Conservation (phyloP, 2,113 vertebrate genomes). For the Eulemur macaco region DNA sequence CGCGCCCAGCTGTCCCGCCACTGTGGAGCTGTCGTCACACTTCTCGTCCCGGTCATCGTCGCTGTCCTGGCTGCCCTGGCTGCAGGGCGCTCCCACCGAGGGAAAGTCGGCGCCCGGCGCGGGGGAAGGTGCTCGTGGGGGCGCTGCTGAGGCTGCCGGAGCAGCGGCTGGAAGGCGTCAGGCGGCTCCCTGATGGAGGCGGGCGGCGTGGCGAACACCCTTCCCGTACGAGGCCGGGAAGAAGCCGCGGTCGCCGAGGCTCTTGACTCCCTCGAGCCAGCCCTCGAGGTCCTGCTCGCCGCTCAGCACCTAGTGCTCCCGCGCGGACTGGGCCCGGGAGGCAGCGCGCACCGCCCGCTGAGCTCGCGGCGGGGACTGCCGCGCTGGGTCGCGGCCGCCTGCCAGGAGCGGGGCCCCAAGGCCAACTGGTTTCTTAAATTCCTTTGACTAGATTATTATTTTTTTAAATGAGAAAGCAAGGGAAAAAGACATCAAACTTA, state of each 20-base stretch:
- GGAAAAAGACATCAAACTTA: too few species aligned
- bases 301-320: neutral
- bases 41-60: neutral
- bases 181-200: neutral
- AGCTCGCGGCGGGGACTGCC: too few species aligned
- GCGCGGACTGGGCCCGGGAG: too few species aligned
- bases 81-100: neutral
- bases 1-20: neutral
- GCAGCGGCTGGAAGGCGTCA: neutral
- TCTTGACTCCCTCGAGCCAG: neutral
- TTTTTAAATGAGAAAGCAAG: too few species aligned
- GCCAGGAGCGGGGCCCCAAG: too few species aligned
- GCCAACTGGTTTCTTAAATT: too few species aligned
- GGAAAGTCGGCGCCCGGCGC: accelerated
- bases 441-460: too few species aligned
- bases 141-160: neutral
- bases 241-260: neutral
- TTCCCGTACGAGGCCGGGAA: neutral
- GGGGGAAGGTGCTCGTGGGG: neutral
- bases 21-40: neutral
- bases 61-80: neutral
- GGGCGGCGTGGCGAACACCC: neutral
- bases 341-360: too few species aligned
- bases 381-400: too few species aligned
- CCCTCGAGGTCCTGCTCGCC: neutral